Base-by-base conservation (phyloP, 92 coral and sea anemone genomes). In the Epizoanthus scotinus region DNA sequence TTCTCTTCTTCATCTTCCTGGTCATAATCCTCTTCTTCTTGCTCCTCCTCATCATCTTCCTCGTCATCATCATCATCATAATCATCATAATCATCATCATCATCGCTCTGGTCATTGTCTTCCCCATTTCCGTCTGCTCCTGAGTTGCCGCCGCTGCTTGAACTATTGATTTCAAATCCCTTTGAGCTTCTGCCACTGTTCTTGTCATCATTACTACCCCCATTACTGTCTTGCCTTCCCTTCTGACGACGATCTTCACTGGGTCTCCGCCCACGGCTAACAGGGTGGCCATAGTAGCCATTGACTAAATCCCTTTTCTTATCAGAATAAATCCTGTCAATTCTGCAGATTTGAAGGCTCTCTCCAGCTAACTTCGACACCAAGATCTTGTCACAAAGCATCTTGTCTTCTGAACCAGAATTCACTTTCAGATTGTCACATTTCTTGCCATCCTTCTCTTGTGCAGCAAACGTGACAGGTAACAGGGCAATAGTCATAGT, bases 81-180 rank as follows among this genome's bases (percentile, higher is more conserved):
- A 47, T 89, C 86, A 62, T 94, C 96, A 71, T 90, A 97, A 50
- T 91, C 97, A 10, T 91, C 95, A 19, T 94, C 98, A 56, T 95
- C 99, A 82, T 96, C 93, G 72, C 91, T 92, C 26, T 86, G 86
- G 20, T 92, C 97, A 67, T 92, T 91, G 54, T 92, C 97, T 34
- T 92, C 99, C 13, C 99, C 99, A 86, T 96, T 96, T 17, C 99
- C 99, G 67, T 92, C 95, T 42, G 96, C 99, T 24, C 98, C 99
- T 3, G 98, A 94, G 82, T 92, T 96, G 6, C 99, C 99, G 20
- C 92, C 93, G 84, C 92, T 96, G 69, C 99, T 94, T 7, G 99
- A 96, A 68, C 98, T 96, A 77, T 93, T 89, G 71, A 92, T 97
- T 69, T 79, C 83, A 36, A 80, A 86, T n/a, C 91, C 58, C 65